Percentiles rank a stretch among this genome's conserved stretches.
These are phyloP conservation scores for Battus philenor DNA, from an alignment of 1,140 invertebrate species.

Conservation along the genomic window DNA sequence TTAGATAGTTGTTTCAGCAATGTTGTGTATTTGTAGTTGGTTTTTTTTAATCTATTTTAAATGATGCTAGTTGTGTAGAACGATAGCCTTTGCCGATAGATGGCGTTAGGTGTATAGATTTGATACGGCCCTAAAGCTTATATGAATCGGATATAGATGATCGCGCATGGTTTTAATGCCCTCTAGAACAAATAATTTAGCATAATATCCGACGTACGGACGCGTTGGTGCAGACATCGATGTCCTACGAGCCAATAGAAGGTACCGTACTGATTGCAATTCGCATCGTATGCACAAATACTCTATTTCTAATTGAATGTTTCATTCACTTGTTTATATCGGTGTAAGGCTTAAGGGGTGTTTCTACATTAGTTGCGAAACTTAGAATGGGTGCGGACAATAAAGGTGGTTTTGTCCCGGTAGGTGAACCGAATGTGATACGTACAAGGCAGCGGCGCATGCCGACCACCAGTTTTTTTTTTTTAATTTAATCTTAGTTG, in stretches of 20 bases:
- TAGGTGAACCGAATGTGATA: slow-evolving; percentile 50
- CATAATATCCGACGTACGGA: slow-evolving; percentile 59
- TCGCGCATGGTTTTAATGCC: slow-evolving; percentile 47
- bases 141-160: slow-evolving; percentile 56
- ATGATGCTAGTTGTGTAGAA: slow-evolving; percentile 61
- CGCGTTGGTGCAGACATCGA: slow-evolving; percentile 24
- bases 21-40: slow-evolving; percentile 47
- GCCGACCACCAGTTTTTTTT: slow-evolving; percentile 46
- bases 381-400: slow-evolving; percentile 65
- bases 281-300: slow-evolving; percentile 59
- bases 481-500: slow-evolving; percentile 48
- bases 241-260: slow-evolving; percentile 35
- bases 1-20: slow-evolving; percentile 60
- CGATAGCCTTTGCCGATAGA: slow-evolving; percentile 37
- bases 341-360: slow-evolving; percentile 35
- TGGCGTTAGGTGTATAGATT: slow-evolving; percentile 40
- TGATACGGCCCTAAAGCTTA: slow-evolving; percentile 61
- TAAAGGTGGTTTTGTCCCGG: slow-evolving; percentile 56
- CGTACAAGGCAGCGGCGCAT: slow-evolving; percentile 34
- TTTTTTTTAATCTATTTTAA: slow-evolving; percentile 66
- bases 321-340: slow-evolving; percentile 64
- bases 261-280: slow-evolving; percentile 24
- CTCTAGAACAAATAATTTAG: slow-evolving; percentile 58
- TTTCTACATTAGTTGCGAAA: slow-evolving; percentile 60
- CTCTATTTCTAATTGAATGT: slow-evolving; percentile 54